These are phyloP conservation scores for Oncorhynchus mykiss DNA, from an alignment of 2,113 vertebrate species.

Conservation along the genomic window DNA sequence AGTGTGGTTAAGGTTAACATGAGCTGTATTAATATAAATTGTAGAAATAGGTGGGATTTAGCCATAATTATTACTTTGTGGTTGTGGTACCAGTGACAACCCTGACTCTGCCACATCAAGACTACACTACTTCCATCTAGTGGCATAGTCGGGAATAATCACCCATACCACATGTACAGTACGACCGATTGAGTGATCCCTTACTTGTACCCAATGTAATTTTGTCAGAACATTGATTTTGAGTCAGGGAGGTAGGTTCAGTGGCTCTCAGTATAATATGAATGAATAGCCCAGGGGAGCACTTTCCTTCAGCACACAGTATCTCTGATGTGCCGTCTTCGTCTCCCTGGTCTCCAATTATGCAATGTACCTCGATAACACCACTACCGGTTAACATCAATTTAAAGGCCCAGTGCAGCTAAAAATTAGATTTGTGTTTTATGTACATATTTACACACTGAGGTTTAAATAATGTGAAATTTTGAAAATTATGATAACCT, in stretches of 20 bases:
- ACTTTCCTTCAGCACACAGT: constrained; percentile 30
- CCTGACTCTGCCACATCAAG: constrained; percentile 17
- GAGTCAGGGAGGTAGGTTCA: constrained; percentile 33
- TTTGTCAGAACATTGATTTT: constrained; percentile 54
- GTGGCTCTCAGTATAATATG: constrained; percentile 38
- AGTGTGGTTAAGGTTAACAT: no score
- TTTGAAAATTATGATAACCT: no score
- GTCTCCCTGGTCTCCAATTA: constrained; percentile 22
- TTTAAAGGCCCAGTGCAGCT: no score
- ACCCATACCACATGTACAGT: neutral
- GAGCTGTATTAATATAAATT: no score
- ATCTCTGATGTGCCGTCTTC: constrained; percentile 18
- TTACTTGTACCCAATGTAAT: constrained; percentile 13
- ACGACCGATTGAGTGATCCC: neutral
- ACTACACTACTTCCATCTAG: constrained; percentile 68
- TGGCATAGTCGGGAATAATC: constrained; percentile 34
- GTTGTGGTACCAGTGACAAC: no score
- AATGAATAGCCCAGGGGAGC: constrained; percentile 51
- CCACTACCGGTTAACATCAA: no score
- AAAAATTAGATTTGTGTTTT: no score
- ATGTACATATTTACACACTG: no score
- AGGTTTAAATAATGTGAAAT: no score
- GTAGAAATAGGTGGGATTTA: no score
- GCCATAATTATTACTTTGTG: no score
- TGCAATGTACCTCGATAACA: constrained; percentile 48